Evolutionary conservation across 2,113 vertebrate genomes (phyloP).

Genomic region (Clarias gariepinus): DNA sequence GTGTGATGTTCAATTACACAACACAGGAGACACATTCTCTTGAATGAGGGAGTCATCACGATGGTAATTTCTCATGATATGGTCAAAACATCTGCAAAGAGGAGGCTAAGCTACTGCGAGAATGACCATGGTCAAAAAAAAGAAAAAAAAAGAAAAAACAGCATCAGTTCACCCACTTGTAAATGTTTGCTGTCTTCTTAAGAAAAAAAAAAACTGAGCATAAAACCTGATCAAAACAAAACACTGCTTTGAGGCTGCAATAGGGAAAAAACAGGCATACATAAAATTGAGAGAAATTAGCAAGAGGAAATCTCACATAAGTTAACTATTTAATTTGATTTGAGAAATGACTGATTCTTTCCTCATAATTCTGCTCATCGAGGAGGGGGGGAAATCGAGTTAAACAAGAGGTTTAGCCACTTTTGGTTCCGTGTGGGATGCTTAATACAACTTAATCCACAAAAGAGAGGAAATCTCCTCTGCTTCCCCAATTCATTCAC

Average conservation of each 20-base stretch:
- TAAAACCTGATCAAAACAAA: slow-evolving; percentile 8
- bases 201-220: background rate
- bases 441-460: slow-evolving; percentile 48
- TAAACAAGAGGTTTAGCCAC: slow-evolving; percentile 39
- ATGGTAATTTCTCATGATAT: background rate
- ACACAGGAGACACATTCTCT: background rate
- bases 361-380: slow-evolving; percentile 46
- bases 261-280: slow-evolving; percentile 24
- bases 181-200: background rate
- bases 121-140: background rate
- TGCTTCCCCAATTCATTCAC: slow-evolving; percentile 41
- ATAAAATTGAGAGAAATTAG: slow-evolving; percentile 40
- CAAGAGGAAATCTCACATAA: slow-evolving; percentile 54
- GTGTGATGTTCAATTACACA: background rate
- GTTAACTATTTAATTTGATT: slow-evolving; percentile 50
- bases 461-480: slow-evolving; percentile 51
- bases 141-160: background rate
- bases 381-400: slow-evolving; percentile 47
- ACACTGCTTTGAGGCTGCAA: slow-evolving; percentile 5
- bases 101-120: background rate
- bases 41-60: background rate
- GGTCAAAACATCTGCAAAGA: background rate
- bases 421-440: slow-evolving; percentile 54
- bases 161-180: background rate
- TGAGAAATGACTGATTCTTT: slow-evolving; percentile 48